These are phyloP conservation scores for Egretta garzetta DNA, from an alignment of 2,113 vertebrate genomes.

Conservation along the genomic window DNA sequence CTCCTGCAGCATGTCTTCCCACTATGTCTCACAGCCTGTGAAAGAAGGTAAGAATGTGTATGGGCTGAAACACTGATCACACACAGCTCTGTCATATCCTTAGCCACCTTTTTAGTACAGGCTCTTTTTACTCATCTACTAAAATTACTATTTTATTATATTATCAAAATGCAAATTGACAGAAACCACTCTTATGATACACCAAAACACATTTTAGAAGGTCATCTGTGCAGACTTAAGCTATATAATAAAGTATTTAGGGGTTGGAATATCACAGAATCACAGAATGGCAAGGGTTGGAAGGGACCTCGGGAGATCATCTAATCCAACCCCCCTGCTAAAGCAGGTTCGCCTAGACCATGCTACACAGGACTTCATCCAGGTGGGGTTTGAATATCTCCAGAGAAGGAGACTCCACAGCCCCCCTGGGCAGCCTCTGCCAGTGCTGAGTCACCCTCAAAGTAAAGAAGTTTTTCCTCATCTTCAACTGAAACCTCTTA, in stretches of 20 bases:
- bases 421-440: no score
- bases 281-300: no score
- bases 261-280: not conserved
- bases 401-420: no score
- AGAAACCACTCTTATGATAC: accelerated
- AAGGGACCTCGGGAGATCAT: no score
- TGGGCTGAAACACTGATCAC: not conserved
- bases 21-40: constrained; percentile 23
- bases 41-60: constrained; percentile 63
- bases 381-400: no score
- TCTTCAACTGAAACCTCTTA: no score
- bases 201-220: not conserved
- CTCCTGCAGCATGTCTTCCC: constrained; percentile 64
- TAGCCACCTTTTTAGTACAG: not conserved
- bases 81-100: not conserved
- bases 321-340: no score
- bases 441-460: no score
- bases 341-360: no score
- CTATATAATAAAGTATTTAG: not conserved
- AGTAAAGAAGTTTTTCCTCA: no score
- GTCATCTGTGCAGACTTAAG: not conserved
- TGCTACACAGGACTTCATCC: no score
- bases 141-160: not conserved
- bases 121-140: not conserved
- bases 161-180: not conserved